Percentiles rank a stretch among this genome's conserved stretches.
phyloP scores from a whole-genome alignment of 2,113 vertebrate species.

The Orycteropus afer region DNA sequence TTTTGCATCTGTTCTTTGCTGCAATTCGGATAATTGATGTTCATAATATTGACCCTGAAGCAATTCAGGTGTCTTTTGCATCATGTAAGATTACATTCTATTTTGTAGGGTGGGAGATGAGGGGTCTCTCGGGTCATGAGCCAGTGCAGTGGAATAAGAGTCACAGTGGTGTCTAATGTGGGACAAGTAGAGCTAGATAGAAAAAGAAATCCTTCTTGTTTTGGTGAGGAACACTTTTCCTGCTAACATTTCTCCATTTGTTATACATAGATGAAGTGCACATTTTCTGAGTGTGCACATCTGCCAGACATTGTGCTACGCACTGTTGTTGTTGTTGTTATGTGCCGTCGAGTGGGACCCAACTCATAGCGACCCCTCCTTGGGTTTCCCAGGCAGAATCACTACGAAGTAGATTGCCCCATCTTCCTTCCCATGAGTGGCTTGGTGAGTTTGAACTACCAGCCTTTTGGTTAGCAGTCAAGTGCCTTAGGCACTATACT shows the following conservation, averaged over 20 bases:
- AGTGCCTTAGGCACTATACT: too few relatives aligned
- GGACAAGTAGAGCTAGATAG: neutral
- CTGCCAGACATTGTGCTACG: neutral
- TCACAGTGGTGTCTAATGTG: accelerated
- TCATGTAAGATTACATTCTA: neutral
- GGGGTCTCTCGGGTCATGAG: neutral
- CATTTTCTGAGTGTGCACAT: neutral
- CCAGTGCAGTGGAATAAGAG: neutral
- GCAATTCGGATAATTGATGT: constrained; percentile 10
- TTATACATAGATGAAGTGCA: neutral
- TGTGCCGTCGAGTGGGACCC: too few relatives aligned
- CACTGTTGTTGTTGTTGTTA: too few relatives aligned
- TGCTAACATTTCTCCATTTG: neutral
- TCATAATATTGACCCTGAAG: constrained; percentile 1
- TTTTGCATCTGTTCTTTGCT: constrained; percentile 45
- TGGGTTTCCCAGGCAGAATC: too few relatives aligned
- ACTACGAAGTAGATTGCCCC: too few relatives aligned
- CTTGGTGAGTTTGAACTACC: too few relatives aligned
- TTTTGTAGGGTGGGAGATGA: neutral
- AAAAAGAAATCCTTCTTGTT: neutral
- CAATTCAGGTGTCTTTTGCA: neutral
- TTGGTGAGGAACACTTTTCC: neutral
- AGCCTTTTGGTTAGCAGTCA: too few relatives aligned
- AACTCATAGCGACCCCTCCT: too few relatives aligned
- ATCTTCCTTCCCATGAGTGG: too few relatives aligned